phyloP scores from a whole-genome alignment of 2,888 invertebrate genomes.

The Trypoxylon attenuatum region DNA sequence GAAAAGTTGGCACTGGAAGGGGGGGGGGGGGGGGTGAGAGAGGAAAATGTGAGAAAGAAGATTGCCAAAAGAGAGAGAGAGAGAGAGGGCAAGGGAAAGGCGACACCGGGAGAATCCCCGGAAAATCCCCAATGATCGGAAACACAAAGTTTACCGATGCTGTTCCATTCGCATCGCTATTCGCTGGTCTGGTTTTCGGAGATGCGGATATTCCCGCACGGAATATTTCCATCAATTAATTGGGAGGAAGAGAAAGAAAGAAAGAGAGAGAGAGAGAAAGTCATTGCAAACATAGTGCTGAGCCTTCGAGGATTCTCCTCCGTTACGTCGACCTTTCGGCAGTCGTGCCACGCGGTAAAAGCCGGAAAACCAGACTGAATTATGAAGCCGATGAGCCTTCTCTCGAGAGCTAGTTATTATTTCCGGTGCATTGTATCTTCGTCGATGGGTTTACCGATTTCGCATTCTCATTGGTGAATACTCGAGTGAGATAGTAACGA shows the following conservation, averaged over 20 bases:
- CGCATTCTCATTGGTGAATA: no score
- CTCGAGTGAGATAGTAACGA: no score
- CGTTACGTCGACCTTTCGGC: neutral
- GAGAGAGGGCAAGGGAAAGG: conserved; percentile 12
- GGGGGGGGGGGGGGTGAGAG: neutral
- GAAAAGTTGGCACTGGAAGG: neutral
- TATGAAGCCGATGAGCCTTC: no score
- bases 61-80: neutral
- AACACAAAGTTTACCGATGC: conserved; percentile 46
- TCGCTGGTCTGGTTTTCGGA: conserved; percentile 34
- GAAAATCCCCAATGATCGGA: conserved; percentile 20
- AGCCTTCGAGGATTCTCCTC: conserved; percentile 23
- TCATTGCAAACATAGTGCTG: conserved; percentile 31
- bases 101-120: no score
- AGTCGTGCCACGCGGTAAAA: no score
- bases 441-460: no score
- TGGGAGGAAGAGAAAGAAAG: conserved; percentile 25
- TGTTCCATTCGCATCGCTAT: conserved; percentile 36
- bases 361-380: no score
- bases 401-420: no score
- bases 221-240: conserved; percentile 50
- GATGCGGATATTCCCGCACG: conserved; percentile 18
- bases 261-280: conserved; percentile 17
- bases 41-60: neutral
- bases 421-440: no score